Percentiles rank a stretch among this genome's conserved stretches.
Conservation (phyloP, 2,888 invertebrate species). For the Ophonus ardosiacus region DNA sequence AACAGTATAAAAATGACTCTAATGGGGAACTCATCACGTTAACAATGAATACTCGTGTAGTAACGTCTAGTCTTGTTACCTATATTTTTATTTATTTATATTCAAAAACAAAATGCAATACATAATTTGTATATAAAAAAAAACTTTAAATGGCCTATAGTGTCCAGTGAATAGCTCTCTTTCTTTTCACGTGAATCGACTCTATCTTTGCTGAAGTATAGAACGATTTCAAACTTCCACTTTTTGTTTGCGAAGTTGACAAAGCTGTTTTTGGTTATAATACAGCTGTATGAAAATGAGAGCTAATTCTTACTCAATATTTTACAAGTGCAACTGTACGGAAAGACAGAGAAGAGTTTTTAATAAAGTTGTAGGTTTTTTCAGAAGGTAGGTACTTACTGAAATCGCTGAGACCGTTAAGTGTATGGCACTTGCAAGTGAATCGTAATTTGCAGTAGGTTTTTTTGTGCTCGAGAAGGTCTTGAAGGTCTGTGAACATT, state of each 20-base stretch:
- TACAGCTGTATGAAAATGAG: conserved; percentile 60
- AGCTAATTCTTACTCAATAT: conserved; percentile 54
- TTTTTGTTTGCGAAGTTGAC: conserved; percentile 54
- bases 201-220: neutral
- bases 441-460: conserved; percentile 84
- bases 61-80: no score
- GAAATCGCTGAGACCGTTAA: conserved; percentile 74
- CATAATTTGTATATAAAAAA: no score
- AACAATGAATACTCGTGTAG: no score
- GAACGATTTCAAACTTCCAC: conserved; percentile 49
- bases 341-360: neutral
- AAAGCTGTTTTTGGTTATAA: conserved; percentile 63
- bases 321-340: conserved; percentile 8
- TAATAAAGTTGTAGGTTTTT: neutral
- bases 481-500: conserved; percentile 84
- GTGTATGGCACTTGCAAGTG: conserved; percentile 82
- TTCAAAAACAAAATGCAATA: no score
- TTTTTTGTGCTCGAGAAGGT: conserved; percentile 85
- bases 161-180: no score
- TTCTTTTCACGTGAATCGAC: no score
- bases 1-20: no score
- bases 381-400: conserved; percentile 74
- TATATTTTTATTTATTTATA: no score
- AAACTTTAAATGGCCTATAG: no score
- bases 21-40: no score